Conservation (phyloP, 2,113 vertebrate species). For the Otus sunia region DNA sequence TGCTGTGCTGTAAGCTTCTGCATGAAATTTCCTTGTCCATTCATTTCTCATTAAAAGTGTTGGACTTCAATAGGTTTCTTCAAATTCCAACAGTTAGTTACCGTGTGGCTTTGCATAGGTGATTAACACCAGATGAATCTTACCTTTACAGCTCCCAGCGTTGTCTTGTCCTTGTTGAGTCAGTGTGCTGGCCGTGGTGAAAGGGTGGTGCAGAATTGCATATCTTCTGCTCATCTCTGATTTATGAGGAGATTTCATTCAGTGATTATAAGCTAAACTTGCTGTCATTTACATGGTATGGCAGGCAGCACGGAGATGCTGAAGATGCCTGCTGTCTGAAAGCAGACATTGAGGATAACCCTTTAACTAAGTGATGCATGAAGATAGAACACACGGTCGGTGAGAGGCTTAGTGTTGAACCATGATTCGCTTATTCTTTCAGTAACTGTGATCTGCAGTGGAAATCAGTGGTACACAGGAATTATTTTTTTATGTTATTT, state of each 20-base stretch:
- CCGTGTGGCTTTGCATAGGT: rapidly evolving
- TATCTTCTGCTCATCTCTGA: not conserved
- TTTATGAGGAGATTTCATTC: not conserved
- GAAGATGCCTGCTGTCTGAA: not conserved
- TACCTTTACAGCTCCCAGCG: not conserved
- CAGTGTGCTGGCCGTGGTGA: not conserved
- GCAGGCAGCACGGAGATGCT: not conserved
- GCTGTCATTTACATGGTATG: not conserved
- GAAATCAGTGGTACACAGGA: not conserved
- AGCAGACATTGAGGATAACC: not conserved
- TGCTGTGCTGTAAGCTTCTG: not conserved
- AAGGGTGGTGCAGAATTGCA: not conserved
- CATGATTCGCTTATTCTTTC: not conserved
- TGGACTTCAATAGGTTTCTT: not conserved
- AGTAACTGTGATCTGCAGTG: not conserved
- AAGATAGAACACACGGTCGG: not conserved
- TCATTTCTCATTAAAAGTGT: not conserved
- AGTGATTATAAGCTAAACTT: not conserved
- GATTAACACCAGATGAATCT: not conserved
- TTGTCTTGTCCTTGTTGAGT: not conserved
- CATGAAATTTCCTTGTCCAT: not conserved
- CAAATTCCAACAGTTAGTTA: not conserved
- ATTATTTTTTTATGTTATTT: not conserved
- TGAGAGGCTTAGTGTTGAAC: not conserved
- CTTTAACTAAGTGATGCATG: not conserved